These are phyloP conservation scores for Antennarius maculatus DNA, from an alignment of 2,797 vertebrate genomes.

Conservation along the genomic window DNA sequence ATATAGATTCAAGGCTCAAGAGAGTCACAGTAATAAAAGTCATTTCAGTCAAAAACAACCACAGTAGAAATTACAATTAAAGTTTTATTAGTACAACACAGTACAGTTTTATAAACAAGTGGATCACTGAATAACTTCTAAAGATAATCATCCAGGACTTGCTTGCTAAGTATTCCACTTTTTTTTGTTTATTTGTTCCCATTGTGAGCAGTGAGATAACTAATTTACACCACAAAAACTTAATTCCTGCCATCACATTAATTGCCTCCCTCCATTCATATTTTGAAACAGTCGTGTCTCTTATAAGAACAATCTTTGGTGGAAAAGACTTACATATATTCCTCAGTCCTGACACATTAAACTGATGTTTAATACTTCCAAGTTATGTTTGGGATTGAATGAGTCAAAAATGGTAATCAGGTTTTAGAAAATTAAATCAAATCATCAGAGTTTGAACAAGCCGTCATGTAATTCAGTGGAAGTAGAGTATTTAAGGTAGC, in stretches of 20 bases:
- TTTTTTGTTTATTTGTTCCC: neutral
- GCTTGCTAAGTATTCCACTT: too few species aligned
- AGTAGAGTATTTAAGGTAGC: slow-evolving; percentile 35
- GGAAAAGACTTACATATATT: neutral
- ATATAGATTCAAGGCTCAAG: neutral
- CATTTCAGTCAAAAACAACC: neutral
- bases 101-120: too few species aligned
- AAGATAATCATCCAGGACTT: too few species aligned
- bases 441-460: slow-evolving; percentile 1
- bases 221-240: neutral
- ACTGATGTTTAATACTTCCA: slow-evolving; percentile 14
- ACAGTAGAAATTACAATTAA: neutral
- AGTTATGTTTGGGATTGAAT: slow-evolving; percentile 3
- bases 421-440: neutral
- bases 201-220: neutral
- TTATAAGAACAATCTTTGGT: slow-evolving; percentile 24
- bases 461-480: slow-evolving; percentile 35
- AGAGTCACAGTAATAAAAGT: neutral
- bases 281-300: slow-evolving; percentile 20
- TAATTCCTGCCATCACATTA: neutral
- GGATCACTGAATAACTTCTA: too few species aligned
- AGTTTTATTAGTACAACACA: neutral
- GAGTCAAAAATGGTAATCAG: slow-evolving; percentile 15
- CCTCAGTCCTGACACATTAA: slow-evolving; percentile 17
- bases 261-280: slow-evolving; percentile 1